Base-by-base conservation (phyloP, 2,113 vertebrate genomes). In the Rhinopomastus cyanomelas region DNA sequence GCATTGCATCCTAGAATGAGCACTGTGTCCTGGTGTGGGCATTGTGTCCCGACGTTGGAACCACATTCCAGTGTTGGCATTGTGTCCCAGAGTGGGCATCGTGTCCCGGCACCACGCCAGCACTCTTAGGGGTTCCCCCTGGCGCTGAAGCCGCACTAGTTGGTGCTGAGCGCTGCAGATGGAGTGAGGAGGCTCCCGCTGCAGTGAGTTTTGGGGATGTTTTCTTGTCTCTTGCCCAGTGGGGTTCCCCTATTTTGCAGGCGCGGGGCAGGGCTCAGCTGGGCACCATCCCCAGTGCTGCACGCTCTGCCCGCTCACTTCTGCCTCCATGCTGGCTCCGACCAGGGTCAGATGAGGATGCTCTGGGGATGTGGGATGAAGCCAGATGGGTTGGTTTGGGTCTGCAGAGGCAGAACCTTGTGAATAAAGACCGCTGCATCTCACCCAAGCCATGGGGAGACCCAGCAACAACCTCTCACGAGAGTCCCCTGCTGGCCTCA, bases 61-160 rank as follows among this genome's bases (percentile, higher is more conserved):
- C 39, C 15, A 15, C 39, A 42, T 42, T 15, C 39, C 39, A 42
- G 39, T 15, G 15, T 42, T 11, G 39, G 39, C 39, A 42, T 42
- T 15, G 15, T 42, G 39, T 42, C 39, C 39, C 39, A 42, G 39
- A 42, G 39, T 42, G 39, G 39, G 39, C 21, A 36, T 8, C 0
- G 0, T 14, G 5, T n/a, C 73, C 61, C 1, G 1, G 39, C 37
- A 36, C 22, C 7, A 64, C n/a, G 39, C 32, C 0, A 0, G n/a
- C 27, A 1, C n/a, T 25, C 8, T 61, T 26, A 37, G 67, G 51
- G 76, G 29, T 56, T 85, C 4, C 0, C 25, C 19, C 11, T 6
- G 27, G 46, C 17, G 61, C 52, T 3, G 11, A 42, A 18, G 30
- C 10, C 21, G 12, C 76, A 73, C 20, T 0, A 46, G 51, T 4